Evolutionary conservation across 64 coral and sea anemone genomes (phyloP).

Genomic region (Stichodactyla mertensii): DNA sequence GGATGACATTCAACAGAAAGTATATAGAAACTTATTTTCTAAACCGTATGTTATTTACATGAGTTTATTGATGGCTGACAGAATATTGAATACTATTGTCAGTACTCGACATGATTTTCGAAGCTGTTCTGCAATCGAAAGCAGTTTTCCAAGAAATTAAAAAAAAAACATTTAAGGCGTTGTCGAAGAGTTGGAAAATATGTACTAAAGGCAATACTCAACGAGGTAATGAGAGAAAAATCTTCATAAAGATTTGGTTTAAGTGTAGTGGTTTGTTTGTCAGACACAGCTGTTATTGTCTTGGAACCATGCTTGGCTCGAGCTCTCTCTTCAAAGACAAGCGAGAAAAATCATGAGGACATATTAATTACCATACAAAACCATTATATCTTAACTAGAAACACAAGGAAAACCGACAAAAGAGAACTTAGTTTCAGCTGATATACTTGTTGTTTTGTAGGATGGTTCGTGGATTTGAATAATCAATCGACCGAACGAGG

Average conservation of each 20-base stretch:
- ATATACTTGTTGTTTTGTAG: background rate
- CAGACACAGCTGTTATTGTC: background rate
- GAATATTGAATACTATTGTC: background rate
- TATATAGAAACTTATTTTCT: too few species aligned
- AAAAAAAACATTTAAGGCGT: background rate
- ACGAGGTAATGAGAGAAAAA: background rate
- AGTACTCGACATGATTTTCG: background rate
- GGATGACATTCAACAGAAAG: too few species aligned
- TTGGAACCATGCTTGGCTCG: background rate
- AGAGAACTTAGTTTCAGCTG: background rate
- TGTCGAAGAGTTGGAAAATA: conserved; percentile 33
- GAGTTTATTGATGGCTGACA: background rate
- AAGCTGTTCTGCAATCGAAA: background rate
- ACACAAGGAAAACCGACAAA: background rate
- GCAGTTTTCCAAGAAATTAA: background rate
- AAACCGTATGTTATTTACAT: too few species aligned
- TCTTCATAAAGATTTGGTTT: background rate
- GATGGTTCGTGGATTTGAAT: background rate
- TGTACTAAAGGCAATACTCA: background rate
- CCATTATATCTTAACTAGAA: background rate
- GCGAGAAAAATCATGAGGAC: background rate
- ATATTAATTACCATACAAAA: background rate
- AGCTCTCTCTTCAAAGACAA: background rate
- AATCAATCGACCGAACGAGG: background rate
- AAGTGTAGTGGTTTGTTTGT: background rate